Percentiles rank a stretch among this genome's conserved stretches.
phyloP scores from a whole-genome alignment of 2,888 invertebrate genomes.

The Eilema sororculum region DNA sequence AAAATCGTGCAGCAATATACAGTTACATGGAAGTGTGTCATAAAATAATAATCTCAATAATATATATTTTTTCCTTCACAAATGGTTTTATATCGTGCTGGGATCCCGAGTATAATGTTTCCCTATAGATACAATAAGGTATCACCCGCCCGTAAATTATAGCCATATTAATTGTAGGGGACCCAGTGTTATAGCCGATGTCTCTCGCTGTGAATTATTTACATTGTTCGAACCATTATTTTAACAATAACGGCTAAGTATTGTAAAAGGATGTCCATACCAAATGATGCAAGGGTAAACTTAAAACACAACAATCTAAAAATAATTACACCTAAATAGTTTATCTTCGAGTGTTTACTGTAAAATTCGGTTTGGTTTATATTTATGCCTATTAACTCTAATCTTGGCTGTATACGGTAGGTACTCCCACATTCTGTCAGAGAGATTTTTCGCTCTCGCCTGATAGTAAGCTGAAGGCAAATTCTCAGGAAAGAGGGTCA shows the following conservation, averaged over 20 bases:
- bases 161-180: conserved; percentile 71
- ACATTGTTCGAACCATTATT: conserved; percentile 52
- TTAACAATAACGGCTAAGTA: conserved; percentile 44
- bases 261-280: conserved; percentile 25
- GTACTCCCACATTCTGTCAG: too few species aligned
- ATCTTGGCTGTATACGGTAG: neutral
- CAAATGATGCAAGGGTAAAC: neutral
- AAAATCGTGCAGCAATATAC: neutral
- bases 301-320: neutral
- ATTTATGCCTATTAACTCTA: neutral
- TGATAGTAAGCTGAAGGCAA: too few species aligned
- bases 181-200: conserved; percentile 61
- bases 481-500: too few species aligned
- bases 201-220: conserved; percentile 43
- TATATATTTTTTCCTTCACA: conserved; percentile 17
- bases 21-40: neutral
- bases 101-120: conserved; percentile 38
- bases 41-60: neutral
- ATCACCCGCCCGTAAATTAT: conserved; percentile 65
- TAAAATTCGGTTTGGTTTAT: neutral
- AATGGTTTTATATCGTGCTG: conserved; percentile 43
- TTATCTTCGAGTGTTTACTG: neutral
- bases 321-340: neutral
- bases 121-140: conserved; percentile 46
- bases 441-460: too few species aligned